Conservation (phyloP, 2,797 vertebrate species). For the Moxostoma hubbsi region DNA sequence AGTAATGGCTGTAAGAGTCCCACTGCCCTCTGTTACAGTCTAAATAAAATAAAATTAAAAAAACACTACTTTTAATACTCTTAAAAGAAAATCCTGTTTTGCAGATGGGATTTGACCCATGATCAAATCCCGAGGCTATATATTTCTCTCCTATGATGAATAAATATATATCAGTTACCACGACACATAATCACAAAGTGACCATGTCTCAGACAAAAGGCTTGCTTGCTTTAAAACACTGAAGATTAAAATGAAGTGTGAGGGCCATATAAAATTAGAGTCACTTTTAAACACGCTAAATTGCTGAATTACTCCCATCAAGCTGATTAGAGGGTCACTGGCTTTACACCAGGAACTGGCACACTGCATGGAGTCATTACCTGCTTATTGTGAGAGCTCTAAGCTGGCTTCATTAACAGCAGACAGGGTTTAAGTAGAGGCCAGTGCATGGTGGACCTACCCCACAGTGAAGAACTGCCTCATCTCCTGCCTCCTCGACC, state of each 20-base stretch:
- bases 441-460: constrained; percentile 73
- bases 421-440: no score
- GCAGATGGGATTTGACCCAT: constrained; percentile 30
- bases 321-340: constrained; percentile 48
- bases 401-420: constrained; percentile 22
- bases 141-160: constrained; percentile 9
- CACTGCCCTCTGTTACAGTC: constrained; percentile 68
- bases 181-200: constrained; percentile 41
- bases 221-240: constrained; percentile 27
- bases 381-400: constrained; percentile 47
- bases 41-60: constrained; percentile 59
- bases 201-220: constrained; percentile 35
- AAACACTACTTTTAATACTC: constrained; percentile 64
- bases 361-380: constrained; percentile 41
- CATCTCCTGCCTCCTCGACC: constrained; percentile 98
- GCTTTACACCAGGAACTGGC: constrained; percentile 29
- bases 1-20: constrained; percentile 71
- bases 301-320: constrained; percentile 48
- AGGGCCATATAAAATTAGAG: constrained; percentile 45
- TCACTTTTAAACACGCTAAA: constrained; percentile 44
- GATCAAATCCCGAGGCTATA: constrained; percentile 1
- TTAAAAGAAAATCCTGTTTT: constrained; percentile 46
- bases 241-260: constrained; percentile 44
- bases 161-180: constrained; percentile 24
- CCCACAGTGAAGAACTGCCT: constrained; percentile 99